Evolutionary conservation across 1,140 invertebrate genomes (phyloP), one percentile per base, ranked within the genome.

Genomic region (Nasonia giraulti): DNA sequence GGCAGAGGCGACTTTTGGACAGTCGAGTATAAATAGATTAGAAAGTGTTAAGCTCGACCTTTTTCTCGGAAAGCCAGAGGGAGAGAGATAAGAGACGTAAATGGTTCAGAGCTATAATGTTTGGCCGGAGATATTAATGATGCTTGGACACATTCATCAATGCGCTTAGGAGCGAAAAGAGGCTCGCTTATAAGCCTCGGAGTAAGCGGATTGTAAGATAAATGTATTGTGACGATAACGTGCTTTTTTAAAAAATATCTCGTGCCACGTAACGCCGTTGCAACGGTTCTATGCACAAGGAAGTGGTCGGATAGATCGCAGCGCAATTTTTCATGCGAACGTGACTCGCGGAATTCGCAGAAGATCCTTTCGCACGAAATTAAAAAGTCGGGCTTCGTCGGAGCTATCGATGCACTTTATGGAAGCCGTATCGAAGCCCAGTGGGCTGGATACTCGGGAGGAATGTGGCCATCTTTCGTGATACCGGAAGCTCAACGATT

Each of bases 21-120:
- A 71, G 40, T 78, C 66, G 31, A 83, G 62, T 83, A 78, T 75
- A 78, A 83, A 83, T 37, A 78, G 75, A 83, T 83, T 83, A 77
- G 74, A 83, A 69, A 69, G 82, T 69, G 82, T 83, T 83, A 83
- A 69, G 17, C 68, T 78, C 62, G 62, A 11, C 62, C 27, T 83
- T 83, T 66, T 83, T 83, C 75, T 69, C 8, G 44, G 82, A 83
- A 83, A 78, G 23, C 1, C 20, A 14, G 23, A 31, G n/a, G 0
- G 20, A 66, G 37, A 74, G 47, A 47, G 66, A 68, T 44, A 68
- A 55, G 27, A 27, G 14, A 33, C 7, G 14, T 74, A 82, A 62
- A 20, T 20, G 33, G 33, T 11, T 80, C 62, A 44, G 40, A 44
- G 3, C 55, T 20, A 40, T 69, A 80, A 75, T 82, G 50, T 66